These are phyloP conservation scores for Brachionus manjavacas DNA, from an alignment of 1,140 invertebrate genomes.

Conservation along the genomic window DNA sequence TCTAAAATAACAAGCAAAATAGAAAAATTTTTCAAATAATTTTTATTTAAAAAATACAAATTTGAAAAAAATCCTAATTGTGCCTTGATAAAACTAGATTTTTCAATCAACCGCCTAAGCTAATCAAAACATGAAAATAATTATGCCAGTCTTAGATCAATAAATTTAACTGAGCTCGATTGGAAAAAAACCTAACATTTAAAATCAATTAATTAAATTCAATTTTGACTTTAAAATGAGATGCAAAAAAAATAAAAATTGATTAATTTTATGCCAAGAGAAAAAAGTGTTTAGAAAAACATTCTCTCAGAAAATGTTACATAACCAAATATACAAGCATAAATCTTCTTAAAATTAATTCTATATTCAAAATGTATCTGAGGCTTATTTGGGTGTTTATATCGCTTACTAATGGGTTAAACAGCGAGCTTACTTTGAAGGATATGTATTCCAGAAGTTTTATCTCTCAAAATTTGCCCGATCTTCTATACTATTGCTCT, in stretches of 20 bases:
- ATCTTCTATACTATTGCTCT: slow-evolving; percentile 20
- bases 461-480: not conserved
- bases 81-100: too few relatives aligned
- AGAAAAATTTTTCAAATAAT: too few relatives aligned
- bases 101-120: not conserved
- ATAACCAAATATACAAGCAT: not conserved
- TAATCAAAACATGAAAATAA: not conserved
- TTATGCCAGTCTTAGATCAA: not conserved
- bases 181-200: not conserved
- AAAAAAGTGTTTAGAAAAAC: not conserved
- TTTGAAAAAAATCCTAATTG: too few relatives aligned
- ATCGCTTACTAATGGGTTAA: not conserved
- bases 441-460: not conserved
- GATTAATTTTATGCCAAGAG: not conserved
- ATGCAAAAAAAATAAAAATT: not conserved
- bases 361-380: not conserved
- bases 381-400: not conserved
- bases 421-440: not conserved
- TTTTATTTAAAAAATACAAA: too few relatives aligned
- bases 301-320: not conserved
- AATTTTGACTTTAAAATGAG: not conserved
- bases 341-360: not conserved
- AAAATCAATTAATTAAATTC: not conserved
- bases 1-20: not conserved
- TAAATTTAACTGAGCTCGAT: not conserved